These are phyloP conservation scores for Pangasius sanitwongsei DNA, from an alignment of 2,797 vertebrate genomes.

Conservation along the genomic window DNA sequence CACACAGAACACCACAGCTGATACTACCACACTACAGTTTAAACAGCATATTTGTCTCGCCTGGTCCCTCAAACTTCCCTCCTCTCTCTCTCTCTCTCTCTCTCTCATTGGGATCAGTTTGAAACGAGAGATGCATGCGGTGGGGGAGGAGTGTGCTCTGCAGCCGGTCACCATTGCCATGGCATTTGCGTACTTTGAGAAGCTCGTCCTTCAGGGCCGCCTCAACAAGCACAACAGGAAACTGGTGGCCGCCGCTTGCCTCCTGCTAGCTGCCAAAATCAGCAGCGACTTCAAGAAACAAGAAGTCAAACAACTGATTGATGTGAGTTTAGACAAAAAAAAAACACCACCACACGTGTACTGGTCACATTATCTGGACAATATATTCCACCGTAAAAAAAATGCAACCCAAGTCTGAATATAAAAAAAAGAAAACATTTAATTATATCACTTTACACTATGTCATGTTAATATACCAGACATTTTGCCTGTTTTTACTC, in stretches of 20 bases:
- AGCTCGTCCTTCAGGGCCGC: slow-evolving; percentile 92
- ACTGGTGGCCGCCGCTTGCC: slow-evolving; percentile 89
- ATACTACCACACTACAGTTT: too few relatives aligned
- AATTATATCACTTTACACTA: not conserved
- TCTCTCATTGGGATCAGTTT: slow-evolving; percentile 71
- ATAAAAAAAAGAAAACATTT: not conserved
- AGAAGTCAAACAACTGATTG: slow-evolving; percentile 93
- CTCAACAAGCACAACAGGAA: slow-evolving; percentile 99
- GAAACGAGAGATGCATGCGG: slow-evolving; percentile 91
- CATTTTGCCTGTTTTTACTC: not conserved
- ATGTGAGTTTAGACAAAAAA: slow-evolving; percentile 77
- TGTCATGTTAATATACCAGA: not conserved
- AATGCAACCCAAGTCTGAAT: not conserved
- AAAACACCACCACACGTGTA: not conserved
- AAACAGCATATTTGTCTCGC: not conserved
- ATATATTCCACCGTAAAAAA: not conserved
- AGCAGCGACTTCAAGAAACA: slow-evolving; percentile 94
- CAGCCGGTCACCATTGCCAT: slow-evolving; percentile 92
- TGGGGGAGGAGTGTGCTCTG: slow-evolving; percentile 87
- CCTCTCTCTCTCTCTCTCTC: slow-evolving; percentile 10
- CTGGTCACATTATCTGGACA: not conserved
- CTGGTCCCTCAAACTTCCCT: not conserved
- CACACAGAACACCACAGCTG: not conserved
- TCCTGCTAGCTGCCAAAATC: slow-evolving; percentile 96
- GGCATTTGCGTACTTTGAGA: slow-evolving; percentile 99